phyloP scores from a whole-genome alignment of 2,113 vertebrate genomes.

The Amazona guildingii region DNA sequence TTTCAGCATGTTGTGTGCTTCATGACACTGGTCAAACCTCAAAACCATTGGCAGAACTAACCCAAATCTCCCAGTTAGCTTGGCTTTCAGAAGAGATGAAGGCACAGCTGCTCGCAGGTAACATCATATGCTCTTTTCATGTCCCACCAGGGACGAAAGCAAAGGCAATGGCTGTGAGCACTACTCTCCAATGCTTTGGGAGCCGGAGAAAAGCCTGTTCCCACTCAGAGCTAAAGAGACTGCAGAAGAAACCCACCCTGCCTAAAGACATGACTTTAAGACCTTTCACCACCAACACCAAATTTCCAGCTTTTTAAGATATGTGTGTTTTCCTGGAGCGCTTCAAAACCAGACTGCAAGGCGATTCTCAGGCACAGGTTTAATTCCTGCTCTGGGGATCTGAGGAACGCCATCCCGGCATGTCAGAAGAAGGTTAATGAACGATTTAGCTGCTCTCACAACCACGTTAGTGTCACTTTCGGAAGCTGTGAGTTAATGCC shows the following conservation, averaged over 20 bases:
- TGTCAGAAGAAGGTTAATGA: constrained; percentile 61
- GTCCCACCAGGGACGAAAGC: neutral
- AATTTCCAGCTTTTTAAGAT: neutral
- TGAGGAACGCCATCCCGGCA: neutral
- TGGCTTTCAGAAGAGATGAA: neutral
- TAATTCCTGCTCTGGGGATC: constrained; percentile 7
- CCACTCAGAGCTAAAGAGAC: neutral
- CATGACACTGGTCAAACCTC: rapidly evolving
- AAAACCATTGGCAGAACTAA: neutral
- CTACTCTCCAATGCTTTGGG: neutral
- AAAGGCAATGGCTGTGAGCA: rapidly evolving
- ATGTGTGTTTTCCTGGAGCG: rapidly evolving
- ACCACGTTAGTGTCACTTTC: constrained; percentile 59
- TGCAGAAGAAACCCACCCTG: neutral
- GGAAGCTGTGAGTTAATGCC: constrained; percentile 59
- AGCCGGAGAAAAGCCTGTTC: neutral
- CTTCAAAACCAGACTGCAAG: neutral
- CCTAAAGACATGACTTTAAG: neutral
- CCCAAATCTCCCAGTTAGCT: neutral
- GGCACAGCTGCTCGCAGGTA: neutral
- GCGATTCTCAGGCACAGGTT: neutral
- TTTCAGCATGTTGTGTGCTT: neutral
- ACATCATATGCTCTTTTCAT: neutral
- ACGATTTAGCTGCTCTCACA: constrained; percentile 39
- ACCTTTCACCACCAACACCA: neutral